Base-by-base conservation (phyloP, 2,888 invertebrate species). In the Epicampocera succincta region DNA sequence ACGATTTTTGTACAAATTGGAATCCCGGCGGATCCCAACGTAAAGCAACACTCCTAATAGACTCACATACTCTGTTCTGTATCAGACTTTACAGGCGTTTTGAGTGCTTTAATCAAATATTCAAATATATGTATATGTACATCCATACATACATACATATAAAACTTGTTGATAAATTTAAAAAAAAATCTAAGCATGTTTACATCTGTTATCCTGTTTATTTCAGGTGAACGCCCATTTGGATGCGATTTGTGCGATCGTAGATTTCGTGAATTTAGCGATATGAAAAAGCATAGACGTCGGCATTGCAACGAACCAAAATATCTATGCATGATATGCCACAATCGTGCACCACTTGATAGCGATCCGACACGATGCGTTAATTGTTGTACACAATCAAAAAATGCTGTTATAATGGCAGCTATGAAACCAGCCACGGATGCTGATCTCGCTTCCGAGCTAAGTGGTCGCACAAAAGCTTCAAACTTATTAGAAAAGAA, bases 241-340 rank as follows among this genome's bases (percentile, higher is more conserved):
- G 89, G 89, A 1, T 91, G 91, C 69, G 90, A 90, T 79, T 84
- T 91, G 69, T 91, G 91, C 68, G 88, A 89, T 12, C 88, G 90
- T 5, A 87, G 91, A 8, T 91, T 91, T 76, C 88, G 91, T 3
- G 91, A 91, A 84, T 90, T 90, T 73, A 90, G 90, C 72, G 91
- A 91, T 82, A 85, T 91, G 12, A 90, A 90, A 78, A 91, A 91
- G 81, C 91, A 91, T 85, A 87, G 90, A 8, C 86, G 89, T 0
- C 87, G 90, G 9, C 91, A 91, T 75, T 78, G 86, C 0, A 87
- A 87, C 17, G 88, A 90, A 69, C 76, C 85, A 0, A 86, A 87
- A 13, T 90, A 88, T 71, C 86, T 88, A 19, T 91, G 91, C 80
- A 90, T 91, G 90, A 87, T 90, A 42, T 91, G 91, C 61, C 87